Evolutionary conservation across 2,797 vertebrate genomes (phyloP).

Genomic region (Protonibea diacanthus): DNA sequence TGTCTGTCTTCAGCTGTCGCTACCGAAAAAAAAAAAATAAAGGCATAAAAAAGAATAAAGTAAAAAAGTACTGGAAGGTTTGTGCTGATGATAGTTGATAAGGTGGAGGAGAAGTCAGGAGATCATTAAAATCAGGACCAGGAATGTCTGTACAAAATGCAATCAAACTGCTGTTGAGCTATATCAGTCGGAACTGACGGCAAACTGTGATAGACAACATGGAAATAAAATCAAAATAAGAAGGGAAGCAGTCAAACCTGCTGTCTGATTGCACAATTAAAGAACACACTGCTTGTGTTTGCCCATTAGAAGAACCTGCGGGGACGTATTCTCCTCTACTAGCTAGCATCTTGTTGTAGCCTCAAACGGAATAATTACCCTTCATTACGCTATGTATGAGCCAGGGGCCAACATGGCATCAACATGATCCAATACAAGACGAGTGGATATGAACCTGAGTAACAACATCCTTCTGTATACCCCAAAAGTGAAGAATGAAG

Average conservation of each 20-base stretch:
- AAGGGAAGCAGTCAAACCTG: neutral
- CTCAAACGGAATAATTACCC: conserved; percentile 51
- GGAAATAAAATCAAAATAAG: conserved; percentile 1
- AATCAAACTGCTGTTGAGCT: neutral
- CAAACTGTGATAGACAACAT: neutral
- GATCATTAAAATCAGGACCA: neutral
- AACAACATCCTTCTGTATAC: conserved; percentile 33
- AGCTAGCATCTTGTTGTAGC: conserved; percentile 13
- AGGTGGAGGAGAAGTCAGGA: neutral
- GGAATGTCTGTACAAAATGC: neutral
- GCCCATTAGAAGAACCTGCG: conserved; percentile 35
- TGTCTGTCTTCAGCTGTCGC: too few relatives aligned
- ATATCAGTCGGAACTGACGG: too few relatives aligned
- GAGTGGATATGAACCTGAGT: conserved; percentile 25
- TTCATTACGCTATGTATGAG: conserved; percentile 51
- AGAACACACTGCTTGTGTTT: conserved; percentile 12
- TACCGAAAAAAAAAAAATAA: too few relatives aligned
- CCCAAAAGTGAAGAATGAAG: conserved; percentile 24
- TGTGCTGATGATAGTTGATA: too few relatives aligned
- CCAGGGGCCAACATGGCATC: conserved; percentile 31
- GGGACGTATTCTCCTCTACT: conserved; percentile 30
- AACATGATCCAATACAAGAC: conserved; percentile 26
- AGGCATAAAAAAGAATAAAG: too few relatives aligned
- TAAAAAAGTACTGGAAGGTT: neutral
- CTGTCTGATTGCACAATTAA: conserved; percentile 18